These are phyloP conservation scores for Brachylomia viminalis DNA, from an alignment of 2,888 invertebrate genomes.

Conservation along the genomic window DNA sequence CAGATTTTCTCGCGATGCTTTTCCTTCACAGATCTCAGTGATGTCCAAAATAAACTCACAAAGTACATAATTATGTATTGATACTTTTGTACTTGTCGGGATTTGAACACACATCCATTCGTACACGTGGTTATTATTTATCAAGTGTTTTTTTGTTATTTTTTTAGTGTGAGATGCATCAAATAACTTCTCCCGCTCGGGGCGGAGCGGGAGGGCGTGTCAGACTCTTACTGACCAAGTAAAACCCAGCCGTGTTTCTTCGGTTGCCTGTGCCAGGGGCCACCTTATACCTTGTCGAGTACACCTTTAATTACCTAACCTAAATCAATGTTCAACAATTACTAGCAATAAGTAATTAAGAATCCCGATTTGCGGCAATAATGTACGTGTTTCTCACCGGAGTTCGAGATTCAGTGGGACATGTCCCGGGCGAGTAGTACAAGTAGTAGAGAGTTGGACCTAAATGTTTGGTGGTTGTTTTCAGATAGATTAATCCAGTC, in stretches of 20 bases:
- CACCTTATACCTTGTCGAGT: not conserved
- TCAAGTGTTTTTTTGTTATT: too few relatives aligned
- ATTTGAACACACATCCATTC: not conserved
- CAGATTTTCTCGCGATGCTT: too few relatives aligned
- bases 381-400: constrained; percentile 21
- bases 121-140: not conserved
- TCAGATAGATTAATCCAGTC: not conserved
- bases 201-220: too few relatives aligned
- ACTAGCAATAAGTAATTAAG: constrained; percentile 37
- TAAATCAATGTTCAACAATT: constrained; percentile 31
- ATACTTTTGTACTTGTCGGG: too few relatives aligned
- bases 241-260: too few relatives aligned
- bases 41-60: too few relatives aligned
- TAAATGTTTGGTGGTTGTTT: not conserved
- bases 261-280: too few relatives aligned
- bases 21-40: too few relatives aligned
- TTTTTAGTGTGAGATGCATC: too few relatives aligned
- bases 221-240: too few relatives aligned
- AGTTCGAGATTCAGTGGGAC: constrained; percentile 21
- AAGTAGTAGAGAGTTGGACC: constrained; percentile 10
- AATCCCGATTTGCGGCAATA: constrained; percentile 6
- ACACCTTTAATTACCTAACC: constrained; percentile 4
- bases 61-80: too few relatives aligned
- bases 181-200: too few relatives aligned
- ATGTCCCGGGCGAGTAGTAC: constrained; percentile 21